Conservation (phyloP, 2,888 invertebrate species). For the Reticulitermes lucifugus region DNA sequence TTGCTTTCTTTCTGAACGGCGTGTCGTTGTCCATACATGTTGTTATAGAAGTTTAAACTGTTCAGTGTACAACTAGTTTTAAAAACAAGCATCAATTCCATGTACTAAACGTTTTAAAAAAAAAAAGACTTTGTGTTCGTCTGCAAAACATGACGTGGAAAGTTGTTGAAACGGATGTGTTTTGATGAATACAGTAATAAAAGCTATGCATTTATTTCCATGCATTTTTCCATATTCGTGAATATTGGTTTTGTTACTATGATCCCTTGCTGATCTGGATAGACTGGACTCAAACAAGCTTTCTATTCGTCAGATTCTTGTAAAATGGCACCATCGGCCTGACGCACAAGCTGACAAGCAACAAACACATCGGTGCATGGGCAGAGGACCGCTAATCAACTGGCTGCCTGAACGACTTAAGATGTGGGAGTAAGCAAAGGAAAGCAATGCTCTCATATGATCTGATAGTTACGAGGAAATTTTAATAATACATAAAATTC, state of each 20-base stretch:
- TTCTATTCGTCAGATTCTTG: background rate
- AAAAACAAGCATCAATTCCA: constrained; percentile 51
- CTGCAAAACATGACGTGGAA: constrained; percentile 49
- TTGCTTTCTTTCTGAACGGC: constrained; percentile 45
- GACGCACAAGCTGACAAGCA: background rate
- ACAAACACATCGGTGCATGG: background rate
- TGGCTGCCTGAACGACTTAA: background rate
- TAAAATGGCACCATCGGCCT: background rate
- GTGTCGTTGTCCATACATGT: constrained; percentile 52
- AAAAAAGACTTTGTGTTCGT: constrained; percentile 52
- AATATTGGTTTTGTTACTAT: constrained; percentile 11
- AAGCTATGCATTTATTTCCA: constrained; percentile 78
- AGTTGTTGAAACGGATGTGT: constrained; percentile 58
- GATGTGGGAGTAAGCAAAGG: background rate
- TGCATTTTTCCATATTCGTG: constrained; percentile 44
- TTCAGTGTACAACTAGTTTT: constrained; percentile 51
- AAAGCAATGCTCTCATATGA: background rate
- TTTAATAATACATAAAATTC: background rate
- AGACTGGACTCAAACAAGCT: background rate
- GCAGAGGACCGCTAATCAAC: background rate
- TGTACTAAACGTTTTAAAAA: constrained; percentile 51
- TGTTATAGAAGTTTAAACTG: constrained; percentile 52
- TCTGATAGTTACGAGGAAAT: background rate
- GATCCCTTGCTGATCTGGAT: background rate
- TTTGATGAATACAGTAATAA: constrained; percentile 78